Percentiles rank a stretch among this genome's conserved stretches.
phyloP scores from a whole-genome alignment of 2,113 vertebrate species.

The Tauraco erythrolophus region DNA sequence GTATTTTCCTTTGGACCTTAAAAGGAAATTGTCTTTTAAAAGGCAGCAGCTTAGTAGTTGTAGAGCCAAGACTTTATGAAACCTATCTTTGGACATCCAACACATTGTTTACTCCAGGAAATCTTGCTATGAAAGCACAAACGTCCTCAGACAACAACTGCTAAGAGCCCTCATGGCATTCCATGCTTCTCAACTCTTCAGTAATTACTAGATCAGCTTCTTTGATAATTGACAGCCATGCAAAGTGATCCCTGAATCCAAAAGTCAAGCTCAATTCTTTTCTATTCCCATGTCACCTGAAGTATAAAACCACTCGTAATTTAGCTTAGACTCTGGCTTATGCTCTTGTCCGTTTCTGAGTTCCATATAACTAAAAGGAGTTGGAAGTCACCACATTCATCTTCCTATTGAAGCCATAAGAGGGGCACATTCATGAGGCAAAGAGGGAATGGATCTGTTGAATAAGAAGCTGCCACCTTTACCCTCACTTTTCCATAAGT shows the following conservation, averaged over 20 bases:
- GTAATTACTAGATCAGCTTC: background rate
- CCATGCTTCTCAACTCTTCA: background rate
- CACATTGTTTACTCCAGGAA: background rate
- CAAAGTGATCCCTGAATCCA: background rate
- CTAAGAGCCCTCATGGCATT: background rate
- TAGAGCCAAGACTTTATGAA: background rate
- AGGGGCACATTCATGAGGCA: rapidly evolving
- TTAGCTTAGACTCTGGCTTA: background rate
- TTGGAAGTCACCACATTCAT: background rate
- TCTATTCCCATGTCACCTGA: background rate
- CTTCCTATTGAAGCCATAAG: background rate
- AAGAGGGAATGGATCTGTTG: background rate
- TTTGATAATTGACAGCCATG: background rate
- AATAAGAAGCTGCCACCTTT: background rate
- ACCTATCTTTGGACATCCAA: background rate
- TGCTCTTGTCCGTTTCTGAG: background rate
- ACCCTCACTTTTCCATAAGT: background rate
- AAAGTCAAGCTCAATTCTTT: background rate
- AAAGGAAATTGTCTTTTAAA: background rate
- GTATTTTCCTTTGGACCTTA: background rate
- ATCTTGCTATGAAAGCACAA: background rate
- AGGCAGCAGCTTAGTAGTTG: background rate
- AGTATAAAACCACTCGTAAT: background rate
- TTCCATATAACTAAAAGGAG: background rate
- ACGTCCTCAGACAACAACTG: background rate